Evolutionary conservation across 2,113 vertebrate species (phyloP).

Genomic region (Pangasianodon gigas): DNA sequence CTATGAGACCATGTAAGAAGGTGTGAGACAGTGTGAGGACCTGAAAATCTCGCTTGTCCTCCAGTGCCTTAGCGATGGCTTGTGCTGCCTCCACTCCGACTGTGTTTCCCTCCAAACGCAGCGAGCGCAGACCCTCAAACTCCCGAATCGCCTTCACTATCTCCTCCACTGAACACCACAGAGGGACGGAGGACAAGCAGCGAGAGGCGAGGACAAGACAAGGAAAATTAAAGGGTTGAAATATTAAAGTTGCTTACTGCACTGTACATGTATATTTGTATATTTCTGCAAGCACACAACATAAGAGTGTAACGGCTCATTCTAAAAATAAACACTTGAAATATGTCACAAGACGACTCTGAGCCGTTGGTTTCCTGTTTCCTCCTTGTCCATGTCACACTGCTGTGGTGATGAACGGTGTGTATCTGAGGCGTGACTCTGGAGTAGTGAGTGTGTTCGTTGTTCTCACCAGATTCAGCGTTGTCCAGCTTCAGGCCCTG

Average conservation of each 20-base stretch:
- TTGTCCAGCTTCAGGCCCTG: slow-evolving; percentile 90
- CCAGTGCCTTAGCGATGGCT: slow-evolving; percentile 90
- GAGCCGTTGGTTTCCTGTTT: no score
- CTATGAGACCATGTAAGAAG: background rate
- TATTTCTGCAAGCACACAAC: no score
- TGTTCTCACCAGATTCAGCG: slow-evolving; percentile 84
- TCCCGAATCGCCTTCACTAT: slow-evolving; percentile 88
- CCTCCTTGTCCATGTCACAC: no score
- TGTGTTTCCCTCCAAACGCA: slow-evolving; percentile 94
- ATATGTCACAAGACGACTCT: background rate
- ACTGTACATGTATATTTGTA: no score
- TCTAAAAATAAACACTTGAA: background rate
- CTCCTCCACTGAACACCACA: slow-evolving; percentile 72
- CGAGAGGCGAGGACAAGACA: background rate
- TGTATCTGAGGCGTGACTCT: background rate
- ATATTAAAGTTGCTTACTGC: no score
- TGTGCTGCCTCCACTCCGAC: slow-evolving; percentile 90
- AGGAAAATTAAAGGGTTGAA: background rate
- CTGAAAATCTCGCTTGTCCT: slow-evolving; percentile 88
- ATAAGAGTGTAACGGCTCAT: background rate
- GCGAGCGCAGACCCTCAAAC: slow-evolving; percentile 83
- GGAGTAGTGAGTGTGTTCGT: background rate
- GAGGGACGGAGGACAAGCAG: no score
- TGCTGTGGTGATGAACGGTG: background rate
- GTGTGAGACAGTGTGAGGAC: slow-evolving; percentile 62